These are phyloP conservation scores for Lipotes vexillifer DNA, from an alignment of 2,113 vertebrate genomes.

Conservation along the genomic window DNA sequence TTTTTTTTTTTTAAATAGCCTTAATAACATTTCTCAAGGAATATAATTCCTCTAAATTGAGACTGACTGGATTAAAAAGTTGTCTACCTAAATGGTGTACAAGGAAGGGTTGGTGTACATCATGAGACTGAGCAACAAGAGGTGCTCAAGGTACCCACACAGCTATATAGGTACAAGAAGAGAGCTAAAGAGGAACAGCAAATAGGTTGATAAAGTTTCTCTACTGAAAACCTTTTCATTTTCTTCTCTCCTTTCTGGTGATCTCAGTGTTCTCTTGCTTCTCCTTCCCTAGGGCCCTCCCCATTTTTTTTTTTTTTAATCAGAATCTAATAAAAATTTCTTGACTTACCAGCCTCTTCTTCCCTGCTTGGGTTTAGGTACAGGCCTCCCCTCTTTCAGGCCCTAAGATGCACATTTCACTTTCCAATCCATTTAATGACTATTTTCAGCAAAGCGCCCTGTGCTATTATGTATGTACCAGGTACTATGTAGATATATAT, in stretches of 20 bases:
- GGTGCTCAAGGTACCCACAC: neutral
- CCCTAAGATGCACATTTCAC: neutral
- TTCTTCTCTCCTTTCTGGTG: neutral
- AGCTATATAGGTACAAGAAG: neutral
- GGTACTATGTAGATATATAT: neutral
- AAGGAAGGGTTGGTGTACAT: neutral
- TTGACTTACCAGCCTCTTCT: neutral
- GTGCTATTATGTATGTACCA: too few relatives aligned
- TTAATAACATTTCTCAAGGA: neutral
- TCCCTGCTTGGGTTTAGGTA: neutral
- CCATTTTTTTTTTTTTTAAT: neutral
- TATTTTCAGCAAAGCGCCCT: neutral
- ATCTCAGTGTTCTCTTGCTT: neutral
- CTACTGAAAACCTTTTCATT: neutral
- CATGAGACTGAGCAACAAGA: neutral
- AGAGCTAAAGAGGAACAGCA: neutral
- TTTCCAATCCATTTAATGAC: neutral
- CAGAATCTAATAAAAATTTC: neutral
- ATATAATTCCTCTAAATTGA: neutral
- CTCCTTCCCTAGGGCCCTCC: neutral
- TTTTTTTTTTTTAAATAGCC: neutral
- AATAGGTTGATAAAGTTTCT: neutral
- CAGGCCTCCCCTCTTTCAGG: neutral
- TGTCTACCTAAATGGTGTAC: neutral
- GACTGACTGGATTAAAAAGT: neutral